Conservation (phyloP, 2,797 vertebrate species). For the Oreortyx pictus region DNA sequence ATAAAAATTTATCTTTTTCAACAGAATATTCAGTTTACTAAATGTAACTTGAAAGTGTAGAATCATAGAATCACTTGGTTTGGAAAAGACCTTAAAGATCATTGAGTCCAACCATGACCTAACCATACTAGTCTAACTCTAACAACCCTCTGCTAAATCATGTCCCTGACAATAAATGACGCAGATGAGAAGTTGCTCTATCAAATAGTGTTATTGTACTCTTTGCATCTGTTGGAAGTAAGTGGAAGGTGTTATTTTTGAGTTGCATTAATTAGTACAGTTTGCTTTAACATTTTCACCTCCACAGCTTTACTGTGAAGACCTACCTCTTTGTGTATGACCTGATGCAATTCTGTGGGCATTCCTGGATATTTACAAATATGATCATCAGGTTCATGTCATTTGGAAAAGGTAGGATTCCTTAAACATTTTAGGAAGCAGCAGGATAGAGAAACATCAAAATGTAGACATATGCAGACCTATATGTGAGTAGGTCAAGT, state of each 20-base stretch:
- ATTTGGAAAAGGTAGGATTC: conserved; percentile 90
- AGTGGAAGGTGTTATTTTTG: background rate
- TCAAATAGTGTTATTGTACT: too few relatives aligned
- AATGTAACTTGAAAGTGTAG: background rate
- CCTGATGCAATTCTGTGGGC: conserved; percentile 94
- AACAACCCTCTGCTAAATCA: too few relatives aligned
- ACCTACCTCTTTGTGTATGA: conserved; percentile 90
- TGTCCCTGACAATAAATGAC: background rate
- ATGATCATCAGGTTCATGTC: conserved; percentile 90
- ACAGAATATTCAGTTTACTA: background rate
- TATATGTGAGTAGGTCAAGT: background rate
- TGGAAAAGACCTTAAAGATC: too few relatives aligned
- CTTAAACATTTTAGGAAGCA: background rate
- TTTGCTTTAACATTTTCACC: conserved; percentile 2
- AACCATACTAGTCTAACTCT: too few relatives aligned
- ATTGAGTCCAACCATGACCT: too few relatives aligned
- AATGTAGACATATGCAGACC: background rate
- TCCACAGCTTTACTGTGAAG: conserved; percentile 83
- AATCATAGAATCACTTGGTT: too few relatives aligned
- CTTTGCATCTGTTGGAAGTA: too few relatives aligned
- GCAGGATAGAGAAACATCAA: background rate
- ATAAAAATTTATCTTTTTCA: background rate
- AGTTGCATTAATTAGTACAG: background rate
- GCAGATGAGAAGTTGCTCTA: background rate
- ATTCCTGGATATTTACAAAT: conserved; percentile 95